Conservation (phyloP, 2,797 vertebrate genomes). For the Phyllotis vaccarum region DNA sequence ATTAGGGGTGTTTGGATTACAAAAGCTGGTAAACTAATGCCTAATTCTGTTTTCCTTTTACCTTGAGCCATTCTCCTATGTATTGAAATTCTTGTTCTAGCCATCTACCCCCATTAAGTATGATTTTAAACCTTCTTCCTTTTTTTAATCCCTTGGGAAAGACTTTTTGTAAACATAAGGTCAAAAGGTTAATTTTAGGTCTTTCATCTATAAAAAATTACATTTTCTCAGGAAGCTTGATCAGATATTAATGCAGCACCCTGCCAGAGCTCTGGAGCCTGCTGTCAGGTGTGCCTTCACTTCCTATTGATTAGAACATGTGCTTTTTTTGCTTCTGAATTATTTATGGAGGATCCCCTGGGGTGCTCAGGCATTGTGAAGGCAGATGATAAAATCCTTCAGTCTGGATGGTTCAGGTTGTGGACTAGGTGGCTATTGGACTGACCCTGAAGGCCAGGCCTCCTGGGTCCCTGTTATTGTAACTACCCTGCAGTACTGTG, state of each 20-base stretch:
- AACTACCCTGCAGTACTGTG: background rate
- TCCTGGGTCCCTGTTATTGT: background rate
- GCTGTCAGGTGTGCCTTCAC: slow-evolving; percentile 43
- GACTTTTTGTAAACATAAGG: slow-evolving; percentile 61
- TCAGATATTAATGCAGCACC: slow-evolving; percentile 59
- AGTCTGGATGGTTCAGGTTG: background rate
- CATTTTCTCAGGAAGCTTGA: slow-evolving; percentile 43
- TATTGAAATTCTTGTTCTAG: slow-evolving; percentile 40
- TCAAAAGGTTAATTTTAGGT: slow-evolving; percentile 72
- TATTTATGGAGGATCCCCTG: slow-evolving; percentile 54
- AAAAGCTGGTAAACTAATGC: background rate
- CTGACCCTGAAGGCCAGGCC: background rate
- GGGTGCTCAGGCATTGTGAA: background rate
- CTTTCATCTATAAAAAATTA: slow-evolving; percentile 70
- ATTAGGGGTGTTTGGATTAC: background rate
- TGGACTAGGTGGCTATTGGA: background rate
- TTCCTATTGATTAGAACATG: slow-evolving; percentile 62
- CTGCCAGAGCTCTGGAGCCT: slow-evolving; percentile 47
- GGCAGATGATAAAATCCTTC: slow-evolving; percentile 1
- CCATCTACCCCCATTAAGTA: slow-evolving; percentile 5
- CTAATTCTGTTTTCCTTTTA: slow-evolving; percentile 28
- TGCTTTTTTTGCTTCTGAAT: slow-evolving; percentile 63
- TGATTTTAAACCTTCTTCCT: slow-evolving; percentile 39
- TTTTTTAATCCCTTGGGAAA: slow-evolving; percentile 30
- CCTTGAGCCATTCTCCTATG: background rate